Percentiles rank a stretch among this genome's conserved stretches.
These are phyloP conservation scores for Tympanoctomys barrerae DNA, from an alignment of 2,797 vertebrate species.

Conservation along the genomic window DNA sequence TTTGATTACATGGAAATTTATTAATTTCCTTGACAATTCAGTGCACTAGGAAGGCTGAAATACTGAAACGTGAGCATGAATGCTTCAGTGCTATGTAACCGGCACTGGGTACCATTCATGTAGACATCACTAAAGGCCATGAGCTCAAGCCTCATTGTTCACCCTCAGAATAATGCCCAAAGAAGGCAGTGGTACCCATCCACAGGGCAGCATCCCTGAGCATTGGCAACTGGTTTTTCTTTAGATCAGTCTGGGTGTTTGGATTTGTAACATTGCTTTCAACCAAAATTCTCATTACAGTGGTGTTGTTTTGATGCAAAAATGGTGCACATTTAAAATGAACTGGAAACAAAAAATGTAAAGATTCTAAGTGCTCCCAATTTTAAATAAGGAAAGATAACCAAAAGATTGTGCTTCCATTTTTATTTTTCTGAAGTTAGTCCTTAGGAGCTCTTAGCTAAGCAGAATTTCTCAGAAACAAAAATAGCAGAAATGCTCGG, in stretches of 20 bases:
- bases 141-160: not conserved
- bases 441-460: not conserved
- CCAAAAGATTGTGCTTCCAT: not conserved
- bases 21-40: not conserved
- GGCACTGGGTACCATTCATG: fast-evolving
- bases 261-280: constrained; percentile 11
- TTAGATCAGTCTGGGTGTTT: not conserved
- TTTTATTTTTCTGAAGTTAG: constrained; percentile 46
- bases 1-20: not conserved
- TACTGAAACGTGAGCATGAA: not conserved
- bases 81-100: not conserved
- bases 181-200: not conserved
- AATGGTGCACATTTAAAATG: not conserved
- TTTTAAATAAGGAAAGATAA: not conserved
- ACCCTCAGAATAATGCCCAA: not conserved
- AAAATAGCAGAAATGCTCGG: not conserved
- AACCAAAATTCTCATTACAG: not conserved
- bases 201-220: not conserved
- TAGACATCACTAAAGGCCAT: not conserved
- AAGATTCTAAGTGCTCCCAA: not conserved
- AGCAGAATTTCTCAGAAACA: constrained; percentile 15
- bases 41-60: not conserved
- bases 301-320: not conserved
- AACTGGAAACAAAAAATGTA: not conserved
- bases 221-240: not conserved